phyloP scores from a whole-genome alignment of 2,113 vertebrate genomes.

The Pantherophis guttatus region DNA sequence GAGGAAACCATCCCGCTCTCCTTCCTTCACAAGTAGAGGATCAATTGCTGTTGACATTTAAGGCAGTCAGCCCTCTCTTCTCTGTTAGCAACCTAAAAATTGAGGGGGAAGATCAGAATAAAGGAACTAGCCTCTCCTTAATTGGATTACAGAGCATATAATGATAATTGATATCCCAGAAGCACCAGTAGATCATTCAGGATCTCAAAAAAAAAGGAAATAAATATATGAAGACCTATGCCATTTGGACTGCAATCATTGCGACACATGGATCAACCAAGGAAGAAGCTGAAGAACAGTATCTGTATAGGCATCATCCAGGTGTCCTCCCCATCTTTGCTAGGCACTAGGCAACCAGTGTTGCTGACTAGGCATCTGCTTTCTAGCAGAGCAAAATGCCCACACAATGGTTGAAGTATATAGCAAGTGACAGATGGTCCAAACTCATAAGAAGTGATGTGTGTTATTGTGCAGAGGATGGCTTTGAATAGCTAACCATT shows the following conservation, averaged over 20 bases:
- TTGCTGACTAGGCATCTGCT: background rate
- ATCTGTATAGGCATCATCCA: background rate
- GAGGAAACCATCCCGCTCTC: background rate
- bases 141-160: background rate
- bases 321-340: background rate
- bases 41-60: background rate
- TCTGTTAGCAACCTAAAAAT: background rate
- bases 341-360: background rate
- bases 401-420: background rate
- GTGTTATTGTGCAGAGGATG: background rate
- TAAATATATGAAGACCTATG: background rate
- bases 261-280: background rate
- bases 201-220: background rate
- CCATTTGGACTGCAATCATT: background rate
- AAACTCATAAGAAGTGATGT: background rate
- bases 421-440: background rate
- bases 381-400: background rate
- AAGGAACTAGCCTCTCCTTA: background rate
- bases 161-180: background rate
- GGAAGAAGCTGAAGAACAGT: background rate
- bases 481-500: background rate
- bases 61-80: background rate
- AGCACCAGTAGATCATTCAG: background rate
- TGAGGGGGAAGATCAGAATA: background rate
- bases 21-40: background rate